These are phyloP conservation scores for Anguilla anguilla DNA, from an alignment of 2,797 vertebrate species.

Conservation along the genomic window DNA sequence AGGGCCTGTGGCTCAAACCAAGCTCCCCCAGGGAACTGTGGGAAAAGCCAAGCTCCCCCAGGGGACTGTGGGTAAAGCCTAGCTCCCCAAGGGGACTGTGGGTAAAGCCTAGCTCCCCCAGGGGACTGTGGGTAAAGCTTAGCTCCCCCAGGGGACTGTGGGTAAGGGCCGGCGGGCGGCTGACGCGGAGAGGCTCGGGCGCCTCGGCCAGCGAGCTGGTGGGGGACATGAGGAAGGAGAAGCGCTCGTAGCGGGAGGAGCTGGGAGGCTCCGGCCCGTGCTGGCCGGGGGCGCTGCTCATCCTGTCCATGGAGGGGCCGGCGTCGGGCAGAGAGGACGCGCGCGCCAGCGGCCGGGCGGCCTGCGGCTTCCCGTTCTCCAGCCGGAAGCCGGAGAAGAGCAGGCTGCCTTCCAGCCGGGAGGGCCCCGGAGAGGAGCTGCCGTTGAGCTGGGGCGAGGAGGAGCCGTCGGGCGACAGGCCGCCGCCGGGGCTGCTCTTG, in stretches of 20 bases:
- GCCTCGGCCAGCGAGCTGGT: slow-evolving; percentile 49
- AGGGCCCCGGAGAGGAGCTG: slow-evolving; percentile 47
- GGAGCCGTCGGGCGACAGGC: slow-evolving; percentile 58
- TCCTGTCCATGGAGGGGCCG: slow-evolving; percentile 26
- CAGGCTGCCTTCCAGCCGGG: slow-evolving; percentile 84
- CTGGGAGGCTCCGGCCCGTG: slow-evolving; percentile 10
- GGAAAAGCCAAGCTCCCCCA: background rate
- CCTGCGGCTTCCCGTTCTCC: slow-evolving; percentile 49
- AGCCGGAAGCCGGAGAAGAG: slow-evolving; percentile 74
- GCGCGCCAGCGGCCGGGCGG: slow-evolving; percentile 32
- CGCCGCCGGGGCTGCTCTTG: slow-evolving; percentile 38
- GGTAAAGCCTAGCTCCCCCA: background rate
- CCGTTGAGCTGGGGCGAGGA: slow-evolving; percentile 61
- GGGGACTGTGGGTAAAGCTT: slow-evolving; percentile 5
- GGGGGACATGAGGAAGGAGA: slow-evolving; percentile 52
- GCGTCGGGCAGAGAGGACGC: slow-evolving; percentile 63
- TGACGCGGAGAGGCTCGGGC: slow-evolving; percentile 54
- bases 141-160: background rate
- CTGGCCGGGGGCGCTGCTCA: slow-evolving; percentile 20
- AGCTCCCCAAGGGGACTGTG: background rate
- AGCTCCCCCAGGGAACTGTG: background rate
- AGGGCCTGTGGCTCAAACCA: slow-evolving; percentile 12
- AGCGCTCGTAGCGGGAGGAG: slow-evolving; percentile 52
- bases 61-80: no score
- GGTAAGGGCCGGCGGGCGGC: slow-evolving; percentile 30